Evolutionary conservation across 2,113 vertebrate species (phyloP).

Genomic region (Eulemur rufifrons): DNA sequence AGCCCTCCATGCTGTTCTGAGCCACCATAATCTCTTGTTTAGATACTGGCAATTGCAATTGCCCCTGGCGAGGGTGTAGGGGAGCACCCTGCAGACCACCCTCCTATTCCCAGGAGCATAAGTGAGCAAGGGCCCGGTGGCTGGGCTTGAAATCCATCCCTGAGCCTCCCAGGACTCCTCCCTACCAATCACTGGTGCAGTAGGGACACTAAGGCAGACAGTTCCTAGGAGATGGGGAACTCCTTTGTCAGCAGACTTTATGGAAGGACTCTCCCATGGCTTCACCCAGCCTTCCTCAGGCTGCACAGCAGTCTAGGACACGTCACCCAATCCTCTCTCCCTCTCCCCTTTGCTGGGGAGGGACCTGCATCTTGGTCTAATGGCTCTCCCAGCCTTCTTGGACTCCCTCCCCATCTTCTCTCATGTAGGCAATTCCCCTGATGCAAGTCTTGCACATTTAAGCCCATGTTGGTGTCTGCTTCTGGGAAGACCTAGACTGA

Average conservation of each 20-base stretch:
- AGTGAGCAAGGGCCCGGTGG: too few relatives aligned
- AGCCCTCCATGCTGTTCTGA: not conserved
- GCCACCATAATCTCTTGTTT: not conserved
- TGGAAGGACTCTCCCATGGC: not conserved
- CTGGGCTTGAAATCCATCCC: not conserved
- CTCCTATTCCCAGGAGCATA: not conserved
- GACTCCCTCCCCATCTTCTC: not conserved
- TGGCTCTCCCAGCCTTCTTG: not conserved
- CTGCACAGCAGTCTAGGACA: not conserved
- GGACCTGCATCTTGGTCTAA: not conserved
- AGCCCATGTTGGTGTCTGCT: not conserved
- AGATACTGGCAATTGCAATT: not conserved
- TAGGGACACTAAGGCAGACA: not conserved
- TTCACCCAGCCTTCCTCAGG: not conserved
- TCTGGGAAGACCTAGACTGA: not conserved
- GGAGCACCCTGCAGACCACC: not conserved
- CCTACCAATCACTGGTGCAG: not conserved
- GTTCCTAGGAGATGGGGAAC: not conserved
- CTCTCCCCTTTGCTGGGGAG: too few relatives aligned
- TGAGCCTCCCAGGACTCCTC: not conserved
- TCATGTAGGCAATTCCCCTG: not conserved
- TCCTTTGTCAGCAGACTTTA: not conserved
- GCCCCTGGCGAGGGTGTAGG: not conserved
- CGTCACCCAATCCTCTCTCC: not conserved
- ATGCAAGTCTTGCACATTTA: not conserved